A percentile compares a stretch with the other conserved stretches of the same genome.
These are phyloP conservation scores for Myiagra hebetior DNA, from an alignment of 2,113 vertebrate genomes.

Conservation along the genomic window DNA sequence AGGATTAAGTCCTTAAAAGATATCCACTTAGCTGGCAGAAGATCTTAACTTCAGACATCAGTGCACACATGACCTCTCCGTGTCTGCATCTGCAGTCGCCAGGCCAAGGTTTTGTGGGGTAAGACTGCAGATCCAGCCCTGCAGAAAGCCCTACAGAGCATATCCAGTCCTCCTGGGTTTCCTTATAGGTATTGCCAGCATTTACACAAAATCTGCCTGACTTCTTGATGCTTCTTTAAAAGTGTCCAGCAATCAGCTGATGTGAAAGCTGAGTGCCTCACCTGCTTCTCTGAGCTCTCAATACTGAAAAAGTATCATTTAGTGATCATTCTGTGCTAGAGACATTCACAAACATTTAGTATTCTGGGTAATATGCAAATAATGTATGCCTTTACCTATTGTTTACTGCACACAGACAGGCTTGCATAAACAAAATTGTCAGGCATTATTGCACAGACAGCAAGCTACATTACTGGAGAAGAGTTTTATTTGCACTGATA, in stretches of 20 bases:
- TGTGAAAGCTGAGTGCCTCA: not conserved
- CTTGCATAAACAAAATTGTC: not conserved
- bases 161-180: not conserved
- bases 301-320: not conserved
- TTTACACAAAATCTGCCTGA: not conserved
- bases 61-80: not conserved
- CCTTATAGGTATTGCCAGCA: not conserved
- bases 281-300: not conserved
- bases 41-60: conserved; percentile 24
- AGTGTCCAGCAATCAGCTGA: not conserved
- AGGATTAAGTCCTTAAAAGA: conserved; percentile 41
- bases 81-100: not conserved
- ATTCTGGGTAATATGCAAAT: not conserved
- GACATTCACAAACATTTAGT: not conserved
- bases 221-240: not conserved
- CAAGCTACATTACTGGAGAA: not conserved
- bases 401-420: not conserved
- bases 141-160: not conserved
- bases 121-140: not conserved
- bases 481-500: not conserved
- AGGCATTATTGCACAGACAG: not conserved
- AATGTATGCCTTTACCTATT: not conserved
- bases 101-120: not conserved
- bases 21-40: conserved; percentile 38
- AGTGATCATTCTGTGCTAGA: not conserved